A percentile compares a stretch with the other conserved stretches of the same genome.
phyloP scores from a whole-genome alignment of 2,797 vertebrate genomes.

The Argentina silus region DNA sequence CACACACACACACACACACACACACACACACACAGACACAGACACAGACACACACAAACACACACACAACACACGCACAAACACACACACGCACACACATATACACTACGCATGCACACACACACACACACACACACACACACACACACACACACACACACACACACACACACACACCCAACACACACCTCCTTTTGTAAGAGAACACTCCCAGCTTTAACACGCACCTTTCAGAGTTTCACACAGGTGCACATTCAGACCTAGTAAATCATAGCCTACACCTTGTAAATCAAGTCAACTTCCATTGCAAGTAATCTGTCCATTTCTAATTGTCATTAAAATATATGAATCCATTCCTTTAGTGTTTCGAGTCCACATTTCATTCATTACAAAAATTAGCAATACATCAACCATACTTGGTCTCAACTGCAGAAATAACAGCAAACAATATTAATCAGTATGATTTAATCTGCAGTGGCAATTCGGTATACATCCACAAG shows the following conservation, averaged over 20 bases:
- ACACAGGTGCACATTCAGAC: background rate
- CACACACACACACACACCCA: background rate
- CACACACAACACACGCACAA: background rate
- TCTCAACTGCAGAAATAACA: conserved; percentile 27
- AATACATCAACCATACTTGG: conserved; percentile 42
- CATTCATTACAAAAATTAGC: conserved; percentile 53
- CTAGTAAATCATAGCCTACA: conserved; percentile 31
- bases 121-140: too few species aligned
- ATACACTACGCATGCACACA: background rate
- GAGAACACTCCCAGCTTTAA: background rate
- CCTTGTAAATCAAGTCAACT: conserved; percentile 22
- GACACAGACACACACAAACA: background rate
- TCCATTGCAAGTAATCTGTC: background rate
- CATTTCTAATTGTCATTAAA: conserved; percentile 40
- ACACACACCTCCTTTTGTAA: conserved; percentile 27
- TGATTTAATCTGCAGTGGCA: conserved; percentile 42
- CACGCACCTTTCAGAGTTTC: background rate
- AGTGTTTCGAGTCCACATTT: conserved; percentile 33
- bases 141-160: background rate
- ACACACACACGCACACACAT: conserved; percentile 6
- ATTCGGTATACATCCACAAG: conserved; percentile 46
- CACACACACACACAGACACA: conserved; percentile 10
- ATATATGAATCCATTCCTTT: conserved; percentile 17
- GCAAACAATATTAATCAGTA: conserved; percentile 51
- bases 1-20: background rate